A percentile compares a stretch with the other conserved stretches of the same genome.
Conservation (phyloP, 2,113 vertebrate species). For the Callospermophilus lateralis region DNA sequence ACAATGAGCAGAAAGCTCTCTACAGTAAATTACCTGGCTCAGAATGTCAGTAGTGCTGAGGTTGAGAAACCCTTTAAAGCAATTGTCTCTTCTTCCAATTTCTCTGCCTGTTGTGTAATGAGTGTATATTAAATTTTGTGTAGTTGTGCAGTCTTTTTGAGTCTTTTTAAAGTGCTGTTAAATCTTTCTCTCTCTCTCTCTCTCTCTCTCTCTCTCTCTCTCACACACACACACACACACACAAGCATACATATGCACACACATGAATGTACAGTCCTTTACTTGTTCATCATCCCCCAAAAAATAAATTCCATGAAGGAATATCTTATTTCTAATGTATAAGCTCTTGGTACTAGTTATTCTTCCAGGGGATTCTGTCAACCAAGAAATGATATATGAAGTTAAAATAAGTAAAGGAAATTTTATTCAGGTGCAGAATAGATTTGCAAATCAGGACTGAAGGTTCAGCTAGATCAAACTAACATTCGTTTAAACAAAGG, state of each 20-base stretch:
- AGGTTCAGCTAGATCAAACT: neutral
- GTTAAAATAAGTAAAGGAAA: neutral
- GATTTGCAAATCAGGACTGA: neutral
- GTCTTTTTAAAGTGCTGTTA: neutral
- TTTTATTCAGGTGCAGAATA: neutral
- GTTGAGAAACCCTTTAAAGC: neutral
- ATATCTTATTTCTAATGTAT: conserved; percentile 15
- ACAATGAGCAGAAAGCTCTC: rapidly evolving
- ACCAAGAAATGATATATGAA: neutral
- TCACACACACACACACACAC: neutral
- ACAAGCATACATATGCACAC: neutral
- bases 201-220: neutral
- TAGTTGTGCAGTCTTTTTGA: neutral
- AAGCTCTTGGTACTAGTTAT: conserved; percentile 30
- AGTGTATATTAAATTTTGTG: neutral
- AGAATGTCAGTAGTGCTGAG: rapidly evolving
- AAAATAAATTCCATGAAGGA: neutral
- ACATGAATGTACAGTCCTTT: neutral
- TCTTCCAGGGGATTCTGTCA: conserved; percentile 37
- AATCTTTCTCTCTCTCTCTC: neutral
- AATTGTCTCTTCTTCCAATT: neutral
- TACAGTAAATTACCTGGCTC: rapidly evolving
- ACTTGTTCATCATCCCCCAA: conserved; percentile 3
- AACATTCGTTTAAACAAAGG: neutral
- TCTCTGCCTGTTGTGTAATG: neutral